Percentiles rank a stretch among this genome's conserved stretches.
Evolutionary conservation across 2,797 vertebrate genomes (phyloP).

Genomic region (Sciurus vulgaris): DNA sequence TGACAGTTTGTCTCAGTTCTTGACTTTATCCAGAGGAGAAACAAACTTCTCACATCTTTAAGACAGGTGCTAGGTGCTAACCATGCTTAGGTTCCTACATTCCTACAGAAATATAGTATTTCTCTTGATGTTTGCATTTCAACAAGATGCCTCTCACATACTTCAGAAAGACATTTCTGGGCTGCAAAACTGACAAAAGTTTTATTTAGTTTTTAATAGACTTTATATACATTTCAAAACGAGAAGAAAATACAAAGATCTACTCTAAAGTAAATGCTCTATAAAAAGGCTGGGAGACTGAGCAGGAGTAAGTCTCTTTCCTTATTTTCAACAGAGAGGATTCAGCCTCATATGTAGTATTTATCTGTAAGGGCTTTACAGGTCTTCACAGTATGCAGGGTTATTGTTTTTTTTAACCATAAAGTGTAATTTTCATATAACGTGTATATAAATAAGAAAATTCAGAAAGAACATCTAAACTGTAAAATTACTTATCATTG

Average conservation of each 20-base stretch:
- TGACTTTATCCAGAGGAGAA: background rate
- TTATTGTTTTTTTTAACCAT: slow-evolving; percentile 36
- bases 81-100: background rate
- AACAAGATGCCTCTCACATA: background rate
- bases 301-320: background rate
- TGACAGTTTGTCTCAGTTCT: background rate
- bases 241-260: background rate
- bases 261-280: slow-evolving; percentile 12
- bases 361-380: background rate
- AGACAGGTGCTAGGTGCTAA: background rate
- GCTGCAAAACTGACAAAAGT: background rate
- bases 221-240: background rate
- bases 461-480: background rate
- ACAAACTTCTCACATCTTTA: background rate
- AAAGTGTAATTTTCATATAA: slow-evolving; percentile 13
- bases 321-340: background rate
- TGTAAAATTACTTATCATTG: background rate
- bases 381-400: background rate
- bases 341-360: background rate
- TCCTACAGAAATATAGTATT: background rate
- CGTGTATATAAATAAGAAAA: background rate
- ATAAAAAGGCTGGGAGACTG: background rate
- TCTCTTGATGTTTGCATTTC: slow-evolving; percentile 8
- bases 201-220: background rate
- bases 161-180: background rate